Evolutionary conservation across 1,140 invertebrate species (phyloP).

Genomic region (Thaumatotibia leucotreta): DNA sequence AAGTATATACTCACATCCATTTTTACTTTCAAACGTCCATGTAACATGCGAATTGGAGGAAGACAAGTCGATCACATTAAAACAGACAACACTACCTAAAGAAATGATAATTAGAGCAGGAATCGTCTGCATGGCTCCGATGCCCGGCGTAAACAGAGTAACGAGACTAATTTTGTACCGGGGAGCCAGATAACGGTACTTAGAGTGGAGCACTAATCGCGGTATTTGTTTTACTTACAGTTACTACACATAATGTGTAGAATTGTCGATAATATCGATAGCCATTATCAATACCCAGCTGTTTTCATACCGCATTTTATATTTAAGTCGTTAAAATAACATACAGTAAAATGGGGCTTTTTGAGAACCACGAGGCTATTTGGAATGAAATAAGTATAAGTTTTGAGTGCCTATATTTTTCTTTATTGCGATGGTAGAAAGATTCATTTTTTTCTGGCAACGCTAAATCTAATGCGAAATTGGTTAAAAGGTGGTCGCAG

Average conservation of each 20-base stretch:
- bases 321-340: not conserved
- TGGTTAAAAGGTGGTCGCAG: too few species aligned
- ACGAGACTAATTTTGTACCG: not conserved
- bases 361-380: too few species aligned
- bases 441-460: too few species aligned
- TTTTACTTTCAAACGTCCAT: conserved; percentile 58
- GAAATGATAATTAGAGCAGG: not conserved
- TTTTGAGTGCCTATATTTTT: too few species aligned
- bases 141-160: not conserved
- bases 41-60: conserved; percentile 24
- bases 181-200: not conserved
- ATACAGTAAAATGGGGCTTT: too few species aligned
- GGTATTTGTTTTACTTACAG: not conserved
- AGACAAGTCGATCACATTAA: conserved; percentile 16
- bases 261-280: conserved; percentile 1
- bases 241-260: not conserved
- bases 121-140: not conserved
- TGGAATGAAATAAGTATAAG: too few species aligned
- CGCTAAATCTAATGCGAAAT: too few species aligned
- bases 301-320: not conserved
- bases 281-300: not conserved
- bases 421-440: too few species aligned
- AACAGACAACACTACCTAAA: not conserved
- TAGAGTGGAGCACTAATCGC: not conserved
- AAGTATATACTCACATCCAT: conserved; percentile 63